These are phyloP conservation scores for Parnassius orleans DNA, from an alignment of 2,888 invertebrate genomes.

Conservation along the genomic window DNA sequence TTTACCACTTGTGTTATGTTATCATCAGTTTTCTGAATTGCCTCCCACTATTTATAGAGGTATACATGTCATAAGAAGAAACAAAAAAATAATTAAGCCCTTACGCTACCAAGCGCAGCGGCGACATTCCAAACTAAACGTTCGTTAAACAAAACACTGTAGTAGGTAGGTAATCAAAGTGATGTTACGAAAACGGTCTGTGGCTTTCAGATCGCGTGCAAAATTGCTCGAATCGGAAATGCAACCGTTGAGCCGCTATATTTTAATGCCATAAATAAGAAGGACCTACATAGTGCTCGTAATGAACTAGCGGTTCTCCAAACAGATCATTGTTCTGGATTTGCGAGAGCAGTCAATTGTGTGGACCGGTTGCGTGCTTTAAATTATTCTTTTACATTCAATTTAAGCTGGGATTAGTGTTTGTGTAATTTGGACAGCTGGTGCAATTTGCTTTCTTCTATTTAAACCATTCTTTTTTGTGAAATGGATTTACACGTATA, in stretches of 20 bases:
- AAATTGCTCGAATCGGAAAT: neutral
- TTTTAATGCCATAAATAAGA: too few species aligned
- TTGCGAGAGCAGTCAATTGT: constrained; percentile 25
- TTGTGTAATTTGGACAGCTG: neutral
- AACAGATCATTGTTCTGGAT: constrained; percentile 22
- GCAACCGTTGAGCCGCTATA: too few species aligned
- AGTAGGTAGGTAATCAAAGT: too few species aligned
- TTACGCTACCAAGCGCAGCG: too few species aligned
- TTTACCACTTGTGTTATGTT: too few species aligned
- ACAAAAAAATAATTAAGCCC: too few species aligned
- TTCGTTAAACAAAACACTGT: neutral
- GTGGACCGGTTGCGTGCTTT: constrained; percentile 20
- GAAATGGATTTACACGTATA: too few species aligned
- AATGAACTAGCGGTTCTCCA: constrained; percentile 8
- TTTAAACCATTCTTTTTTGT: too few species aligned
- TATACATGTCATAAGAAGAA: too few species aligned
- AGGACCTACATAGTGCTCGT: neutral
- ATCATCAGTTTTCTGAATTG: too few species aligned
- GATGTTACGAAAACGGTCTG: neutral
- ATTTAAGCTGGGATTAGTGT: constrained; percentile 12
- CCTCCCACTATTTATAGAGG: too few species aligned
- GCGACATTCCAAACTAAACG: neutral
- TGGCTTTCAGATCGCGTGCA: constrained; percentile 8
- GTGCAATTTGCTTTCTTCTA: too few species aligned
- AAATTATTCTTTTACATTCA: constrained; percentile 10